These are phyloP conservation scores for Oreochromis grahami DNA, from an alignment of 2,797 vertebrate species.

Conservation along the genomic window DNA sequence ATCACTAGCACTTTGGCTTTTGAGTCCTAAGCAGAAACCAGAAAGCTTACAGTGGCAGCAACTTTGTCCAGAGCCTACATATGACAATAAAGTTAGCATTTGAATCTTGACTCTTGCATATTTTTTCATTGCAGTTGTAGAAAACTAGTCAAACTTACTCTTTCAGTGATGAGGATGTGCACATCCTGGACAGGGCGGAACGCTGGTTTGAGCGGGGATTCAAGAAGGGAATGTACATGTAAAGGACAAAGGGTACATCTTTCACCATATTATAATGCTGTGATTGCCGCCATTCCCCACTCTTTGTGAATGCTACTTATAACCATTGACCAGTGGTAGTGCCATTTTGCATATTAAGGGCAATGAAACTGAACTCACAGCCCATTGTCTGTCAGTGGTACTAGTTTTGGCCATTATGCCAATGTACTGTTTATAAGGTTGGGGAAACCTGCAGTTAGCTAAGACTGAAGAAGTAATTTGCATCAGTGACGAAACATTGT, in stretches of 20 bases:
- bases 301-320: not conserved
- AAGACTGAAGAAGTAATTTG: not conserved
- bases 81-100: not conserved
- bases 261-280: not conserved
- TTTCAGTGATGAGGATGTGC: not conserved
- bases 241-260: not conserved
- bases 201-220: not conserved
- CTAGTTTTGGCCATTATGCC: not conserved
- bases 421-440: not conserved
- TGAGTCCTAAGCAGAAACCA: not conserved
- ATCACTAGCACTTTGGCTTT: not conserved
- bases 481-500: not conserved
- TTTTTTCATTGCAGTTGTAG: not conserved
- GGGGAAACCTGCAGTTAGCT: not conserved
- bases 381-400: not conserved
- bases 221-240: not conserved
- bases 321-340: not conserved
- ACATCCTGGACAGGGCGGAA: not conserved
- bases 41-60: not conserved
- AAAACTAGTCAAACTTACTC: not conserved
- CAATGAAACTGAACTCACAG: not conserved
- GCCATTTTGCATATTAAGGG: not conserved
- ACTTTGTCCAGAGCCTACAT: not conserved
- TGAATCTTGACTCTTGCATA: not conserved
- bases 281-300: not conserved